Conservation (phyloP, 2,888 invertebrate species). For the Ommatoiulus sabulosus region DNA sequence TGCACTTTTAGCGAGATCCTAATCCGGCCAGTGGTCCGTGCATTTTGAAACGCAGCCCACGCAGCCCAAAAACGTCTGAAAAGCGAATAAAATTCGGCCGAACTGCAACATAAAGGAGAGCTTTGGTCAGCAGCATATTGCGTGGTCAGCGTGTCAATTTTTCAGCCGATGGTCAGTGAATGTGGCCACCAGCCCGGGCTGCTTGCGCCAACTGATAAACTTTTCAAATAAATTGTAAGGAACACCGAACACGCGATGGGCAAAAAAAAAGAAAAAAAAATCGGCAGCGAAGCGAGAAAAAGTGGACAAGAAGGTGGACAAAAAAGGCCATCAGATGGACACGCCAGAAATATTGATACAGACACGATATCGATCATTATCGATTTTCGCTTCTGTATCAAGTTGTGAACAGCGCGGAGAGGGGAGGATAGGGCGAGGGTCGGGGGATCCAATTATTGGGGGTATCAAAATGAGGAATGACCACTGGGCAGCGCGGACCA, state of each 20-base stretch:
- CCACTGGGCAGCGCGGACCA: neutral
- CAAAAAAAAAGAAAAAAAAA: neutral
- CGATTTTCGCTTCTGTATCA: slow-evolving; percentile 20
- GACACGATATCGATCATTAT: slow-evolving; percentile 16
- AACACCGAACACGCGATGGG: neutral
- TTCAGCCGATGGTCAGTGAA: neutral
- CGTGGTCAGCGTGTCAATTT: slow-evolving; percentile 13
- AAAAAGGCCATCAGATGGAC: slow-evolving; percentile 22
- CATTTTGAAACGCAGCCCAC: neutral
- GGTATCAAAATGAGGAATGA: slow-evolving; percentile 28
- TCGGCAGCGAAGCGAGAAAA: neutral
- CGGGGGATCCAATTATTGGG: neutral
- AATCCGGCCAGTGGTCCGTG: slow-evolving; percentile 18
- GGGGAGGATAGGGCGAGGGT: neutral
- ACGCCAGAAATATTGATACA: slow-evolving; percentile 34
- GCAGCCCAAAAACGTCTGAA: neutral
- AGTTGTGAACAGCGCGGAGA: neutral
- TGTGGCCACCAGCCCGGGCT: neutral
- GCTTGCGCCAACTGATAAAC: neutral
- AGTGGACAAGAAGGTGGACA: slow-evolving; percentile 8
- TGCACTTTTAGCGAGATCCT: neutral
- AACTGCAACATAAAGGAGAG: neutral
- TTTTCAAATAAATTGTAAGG: slow-evolving; percentile 15
- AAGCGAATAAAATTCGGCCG: neutral
- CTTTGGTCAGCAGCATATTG: slow-evolving; percentile 28